These are phyloP conservation scores for Anableps anableps DNA, from an alignment of 2,797 vertebrate genomes.

Conservation along the genomic window DNA sequence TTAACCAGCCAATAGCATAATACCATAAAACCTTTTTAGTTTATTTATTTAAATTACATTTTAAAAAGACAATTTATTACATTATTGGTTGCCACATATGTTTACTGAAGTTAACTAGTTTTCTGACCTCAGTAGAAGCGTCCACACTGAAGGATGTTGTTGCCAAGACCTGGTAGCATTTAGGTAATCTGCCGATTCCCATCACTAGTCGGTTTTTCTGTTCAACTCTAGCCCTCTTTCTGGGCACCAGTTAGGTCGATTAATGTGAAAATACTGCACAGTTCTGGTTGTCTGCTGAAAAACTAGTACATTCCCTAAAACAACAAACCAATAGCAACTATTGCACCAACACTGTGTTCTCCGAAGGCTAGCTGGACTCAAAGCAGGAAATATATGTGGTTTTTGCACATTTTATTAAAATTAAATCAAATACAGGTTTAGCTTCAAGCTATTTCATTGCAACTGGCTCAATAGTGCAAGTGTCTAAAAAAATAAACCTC, in stretches of 20 bases:
- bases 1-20: not conserved
- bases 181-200: too few relatives aligned
- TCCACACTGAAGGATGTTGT: too few relatives aligned
- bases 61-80: too few relatives aligned
- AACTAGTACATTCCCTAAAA: too few relatives aligned
- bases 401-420: constrained; percentile 29
- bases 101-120: too few relatives aligned
- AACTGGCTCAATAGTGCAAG: not conserved
- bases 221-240: too few relatives aligned
- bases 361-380: not conserved
- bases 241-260: not conserved
- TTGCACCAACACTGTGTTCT: not conserved
- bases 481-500: constrained; percentile 27
- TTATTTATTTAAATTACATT: too few relatives aligned
- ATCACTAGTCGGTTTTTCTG: too few relatives aligned
- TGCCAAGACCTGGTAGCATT: too few relatives aligned
- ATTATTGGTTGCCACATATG: too few relatives aligned
- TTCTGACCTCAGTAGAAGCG: too few relatives aligned
- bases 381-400: not conserved
- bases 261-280: not conserved
- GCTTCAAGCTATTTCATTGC: not conserved
- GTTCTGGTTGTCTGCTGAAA: not conserved
- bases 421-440: constrained; percentile 23
- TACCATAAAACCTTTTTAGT: too few relatives aligned
- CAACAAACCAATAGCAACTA: not conserved